Evolutionary conservation across 2,888 invertebrate species (phyloP).

Genomic region (Deroplatys truncata): DNA sequence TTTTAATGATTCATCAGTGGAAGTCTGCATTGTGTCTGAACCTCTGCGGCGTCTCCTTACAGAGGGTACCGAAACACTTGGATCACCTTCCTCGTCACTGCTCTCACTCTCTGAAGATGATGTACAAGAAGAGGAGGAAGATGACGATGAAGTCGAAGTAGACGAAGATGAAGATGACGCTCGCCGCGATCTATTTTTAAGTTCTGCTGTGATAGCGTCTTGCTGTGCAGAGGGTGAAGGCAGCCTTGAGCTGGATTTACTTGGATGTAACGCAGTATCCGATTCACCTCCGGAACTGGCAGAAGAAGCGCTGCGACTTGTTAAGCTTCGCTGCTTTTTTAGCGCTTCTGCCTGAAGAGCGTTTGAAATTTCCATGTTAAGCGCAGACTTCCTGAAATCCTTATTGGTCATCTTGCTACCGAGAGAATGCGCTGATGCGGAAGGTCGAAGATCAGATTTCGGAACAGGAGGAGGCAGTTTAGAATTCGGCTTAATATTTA

Average conservation of each 20-base stretch:
- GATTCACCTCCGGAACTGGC: constrained; percentile 18
- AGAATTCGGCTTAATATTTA: neutral
- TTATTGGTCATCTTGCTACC: constrained; percentile 52
- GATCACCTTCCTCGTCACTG: neutral
- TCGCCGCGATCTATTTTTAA: neutral
- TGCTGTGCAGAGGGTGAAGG: neutral
- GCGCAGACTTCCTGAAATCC: constrained; percentile 68
- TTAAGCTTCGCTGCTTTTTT: constrained; percentile 40
- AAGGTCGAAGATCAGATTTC: constrained; percentile 42
- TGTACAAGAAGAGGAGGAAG: constrained; percentile 37
- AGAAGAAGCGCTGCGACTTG: constrained; percentile 2
- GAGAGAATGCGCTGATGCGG: constrained; percentile 21
- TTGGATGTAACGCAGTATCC: neutral
- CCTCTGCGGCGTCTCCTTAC: neutral
- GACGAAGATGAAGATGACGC: constrained; percentile 34
- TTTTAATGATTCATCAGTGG: constrained; percentile 49
- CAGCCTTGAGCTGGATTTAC: neutral
- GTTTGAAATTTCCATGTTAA: constrained; percentile 57
- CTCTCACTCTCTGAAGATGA: neutral
- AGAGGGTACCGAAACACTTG: neutral
- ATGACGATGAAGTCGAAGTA: constrained; percentile 34
- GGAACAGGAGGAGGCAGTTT: constrained; percentile 49
- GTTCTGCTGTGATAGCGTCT: neutral
- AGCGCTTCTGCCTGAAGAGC: constrained; percentile 40
- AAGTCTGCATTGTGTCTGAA: neutral